These are phyloP conservation scores for Cyprinodon diabolis DNA, from an alignment of 2,797 vertebrate genomes.

Conservation along the genomic window DNA sequence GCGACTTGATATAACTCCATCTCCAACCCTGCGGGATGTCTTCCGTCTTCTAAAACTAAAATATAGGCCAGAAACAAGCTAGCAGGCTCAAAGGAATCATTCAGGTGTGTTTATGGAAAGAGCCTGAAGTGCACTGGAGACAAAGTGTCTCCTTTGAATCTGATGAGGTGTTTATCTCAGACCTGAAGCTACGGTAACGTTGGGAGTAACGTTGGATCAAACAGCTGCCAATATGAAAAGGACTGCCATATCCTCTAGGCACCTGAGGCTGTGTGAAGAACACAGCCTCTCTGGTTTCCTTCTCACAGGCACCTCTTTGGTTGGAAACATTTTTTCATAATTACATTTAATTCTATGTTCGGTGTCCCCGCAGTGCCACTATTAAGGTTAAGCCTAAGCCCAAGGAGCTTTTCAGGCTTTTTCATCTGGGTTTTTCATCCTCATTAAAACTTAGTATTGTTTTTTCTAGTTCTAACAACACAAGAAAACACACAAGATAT, in stretches of 20 bases:
- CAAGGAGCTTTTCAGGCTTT: conserved; percentile 66
- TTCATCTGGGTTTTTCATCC: conserved; percentile 51
- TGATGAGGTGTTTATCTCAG: conserved; percentile 64
- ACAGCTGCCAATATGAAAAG: conserved; percentile 78
- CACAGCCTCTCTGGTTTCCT: conserved; percentile 60
- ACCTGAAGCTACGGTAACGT: conserved; percentile 66
- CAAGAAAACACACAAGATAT: conserved; percentile 52
- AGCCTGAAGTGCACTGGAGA: conserved; percentile 67
- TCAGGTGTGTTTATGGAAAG: conserved; percentile 70
- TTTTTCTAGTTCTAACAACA: conserved; percentile 55
- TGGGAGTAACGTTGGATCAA: conserved; percentile 70
- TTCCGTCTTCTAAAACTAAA: conserved; percentile 19
- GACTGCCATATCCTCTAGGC: conserved; percentile 67
- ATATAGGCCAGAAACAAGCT: conserved; percentile 27
- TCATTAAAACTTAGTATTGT: conserved; percentile 55
- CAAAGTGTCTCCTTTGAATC: conserved; percentile 71
- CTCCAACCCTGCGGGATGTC: conserved; percentile 4
- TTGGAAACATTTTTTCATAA: conserved; percentile 80
- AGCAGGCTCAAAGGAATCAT: conserved; percentile 53
- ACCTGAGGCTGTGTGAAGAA: conserved; percentile 71
- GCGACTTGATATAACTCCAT: conserved; percentile 19
- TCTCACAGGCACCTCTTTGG: conserved; percentile 61
- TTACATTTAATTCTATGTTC: conserved; percentile 80
- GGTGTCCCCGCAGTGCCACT: conserved; percentile 71
- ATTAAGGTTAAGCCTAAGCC: conserved; percentile 69